Evolutionary conservation across 1,140 invertebrate genomes (phyloP).

Genomic region (Drosophila pruinosa): DNA sequence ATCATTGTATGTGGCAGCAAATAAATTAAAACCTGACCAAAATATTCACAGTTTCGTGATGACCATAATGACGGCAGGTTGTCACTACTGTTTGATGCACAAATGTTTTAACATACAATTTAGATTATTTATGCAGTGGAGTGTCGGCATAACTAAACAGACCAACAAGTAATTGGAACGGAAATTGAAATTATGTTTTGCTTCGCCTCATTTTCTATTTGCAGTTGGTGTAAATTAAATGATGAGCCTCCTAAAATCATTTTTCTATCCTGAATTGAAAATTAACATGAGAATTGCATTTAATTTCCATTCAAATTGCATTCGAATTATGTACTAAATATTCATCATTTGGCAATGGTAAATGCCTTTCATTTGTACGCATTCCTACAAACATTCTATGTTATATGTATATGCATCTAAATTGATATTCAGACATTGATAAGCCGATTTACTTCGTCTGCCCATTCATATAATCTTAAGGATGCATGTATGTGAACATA

Average conservation of each 20-base stretch:
- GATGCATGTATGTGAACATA: neutral
- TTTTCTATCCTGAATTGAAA: neutral
- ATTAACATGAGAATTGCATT: constrained; percentile 4
- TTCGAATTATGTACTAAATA: constrained; percentile 20
- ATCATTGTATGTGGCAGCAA: neutral
- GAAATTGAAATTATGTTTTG: constrained; percentile 76
- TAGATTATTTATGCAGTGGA: constrained; percentile 61
- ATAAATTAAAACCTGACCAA: constrained; percentile 36
- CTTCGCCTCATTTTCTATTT: constrained; percentile 58
- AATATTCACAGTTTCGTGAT: constrained; percentile 7
- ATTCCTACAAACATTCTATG: neutral
- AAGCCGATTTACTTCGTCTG: constrained; percentile 10
- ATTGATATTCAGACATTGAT: neutral
- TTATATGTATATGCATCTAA: neutral
- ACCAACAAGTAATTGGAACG: constrained; percentile 62
- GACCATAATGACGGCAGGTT: constrained; percentile 42
- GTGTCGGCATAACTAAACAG: neutral
- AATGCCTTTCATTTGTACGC: neutral
- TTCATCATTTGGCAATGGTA: constrained; percentile 5
- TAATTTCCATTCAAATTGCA: neutral
- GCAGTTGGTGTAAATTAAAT: constrained; percentile 36
- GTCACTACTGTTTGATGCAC: neutral
- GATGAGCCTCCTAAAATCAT: neutral
- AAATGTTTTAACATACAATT: constrained; percentile 48
- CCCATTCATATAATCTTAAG: neutral